phyloP scores from a whole-genome alignment of 2,888 invertebrate genomes.

The Phortica okadai region DNA sequence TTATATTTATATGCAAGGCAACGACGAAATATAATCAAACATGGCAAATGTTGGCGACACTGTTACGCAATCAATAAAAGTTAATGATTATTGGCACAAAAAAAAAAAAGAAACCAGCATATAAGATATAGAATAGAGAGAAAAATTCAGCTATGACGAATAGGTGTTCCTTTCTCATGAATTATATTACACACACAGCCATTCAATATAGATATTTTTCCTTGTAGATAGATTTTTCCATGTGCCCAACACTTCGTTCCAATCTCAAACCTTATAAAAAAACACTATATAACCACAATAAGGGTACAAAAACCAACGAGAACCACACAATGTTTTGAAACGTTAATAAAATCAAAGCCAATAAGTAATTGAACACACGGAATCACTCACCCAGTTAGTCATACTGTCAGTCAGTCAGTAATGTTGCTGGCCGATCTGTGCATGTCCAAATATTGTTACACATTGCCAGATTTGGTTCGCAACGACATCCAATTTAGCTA shows the following conservation, averaged over 20 bases:
- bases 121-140: neutral
- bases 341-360: neutral
- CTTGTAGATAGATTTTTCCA: neutral
- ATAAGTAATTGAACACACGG: constrained; percentile 25
- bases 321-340: neutral
- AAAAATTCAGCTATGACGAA: no score
- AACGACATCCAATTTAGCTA: constrained; percentile 1
- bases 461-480: constrained; percentile 5
- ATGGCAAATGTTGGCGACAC: constrained; percentile 17
- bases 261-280: neutral
- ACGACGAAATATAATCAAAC: neutral
- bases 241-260: neutral
- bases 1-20: neutral
- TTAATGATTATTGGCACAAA: neutral
- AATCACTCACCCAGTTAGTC: neutral
- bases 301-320: no score
- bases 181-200: no score
- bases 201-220: no score
- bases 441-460: neutral
- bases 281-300: neutral
- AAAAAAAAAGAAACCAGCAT: neutral
- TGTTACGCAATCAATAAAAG: constrained; percentile 23
- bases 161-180: no score
- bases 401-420: neutral
- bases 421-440: neutral